Percentiles rank a stretch among this genome's conserved stretches.
These are phyloP conservation scores for Rhadina sibilatrix DNA, from an alignment of 2,113 vertebrate species.

Conservation along the genomic window DNA sequence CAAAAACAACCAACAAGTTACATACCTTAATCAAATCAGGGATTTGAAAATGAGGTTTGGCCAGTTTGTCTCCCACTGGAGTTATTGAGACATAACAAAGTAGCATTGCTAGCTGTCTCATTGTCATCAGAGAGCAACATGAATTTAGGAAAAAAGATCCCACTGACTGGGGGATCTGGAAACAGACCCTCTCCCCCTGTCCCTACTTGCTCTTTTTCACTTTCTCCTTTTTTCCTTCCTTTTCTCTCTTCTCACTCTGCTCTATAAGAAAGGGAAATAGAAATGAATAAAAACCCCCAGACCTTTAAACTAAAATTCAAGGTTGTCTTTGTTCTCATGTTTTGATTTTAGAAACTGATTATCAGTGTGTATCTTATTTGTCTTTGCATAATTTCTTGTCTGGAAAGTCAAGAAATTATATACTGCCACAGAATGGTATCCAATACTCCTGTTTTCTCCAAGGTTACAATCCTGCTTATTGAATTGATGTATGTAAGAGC, in stretches of 20 bases:
- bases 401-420: background rate
- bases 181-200: background rate
- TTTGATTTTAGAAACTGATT: background rate
- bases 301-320: background rate
- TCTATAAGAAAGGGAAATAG: background rate
- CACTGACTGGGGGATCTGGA: background rate
- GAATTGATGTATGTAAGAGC: background rate
- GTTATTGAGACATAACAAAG: background rate
- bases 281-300: fast-evolving
- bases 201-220: background rate
- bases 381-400: background rate
- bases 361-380: background rate
- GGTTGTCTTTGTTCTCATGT: background rate
- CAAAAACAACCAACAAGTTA: background rate
- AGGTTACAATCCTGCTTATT: background rate
- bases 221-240: background rate
- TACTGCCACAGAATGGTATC: background rate
- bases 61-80: background rate
- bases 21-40: background rate
- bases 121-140: background rate
- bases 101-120: background rate
- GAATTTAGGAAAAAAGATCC: background rate
- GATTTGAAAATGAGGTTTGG: background rate
- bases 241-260: background rate
- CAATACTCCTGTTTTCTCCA: background rate